These are phyloP conservation scores for Hippocampus abdominalis DNA, from an alignment of 2,113 vertebrate species.

Conservation along the genomic window DNA sequence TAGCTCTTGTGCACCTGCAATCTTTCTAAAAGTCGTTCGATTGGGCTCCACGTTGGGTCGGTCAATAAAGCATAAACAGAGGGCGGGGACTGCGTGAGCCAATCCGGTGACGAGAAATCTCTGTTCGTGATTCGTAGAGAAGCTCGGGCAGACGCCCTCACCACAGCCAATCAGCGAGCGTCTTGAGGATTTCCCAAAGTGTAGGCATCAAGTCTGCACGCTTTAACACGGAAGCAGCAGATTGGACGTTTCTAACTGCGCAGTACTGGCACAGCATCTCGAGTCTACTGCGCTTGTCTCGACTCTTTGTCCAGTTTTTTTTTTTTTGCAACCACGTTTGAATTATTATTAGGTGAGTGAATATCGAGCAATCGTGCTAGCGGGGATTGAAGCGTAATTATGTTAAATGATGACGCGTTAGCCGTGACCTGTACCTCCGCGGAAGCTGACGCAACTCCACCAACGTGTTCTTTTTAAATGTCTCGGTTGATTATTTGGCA, in stretches of 20 bases:
- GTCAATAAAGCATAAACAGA: background rate
- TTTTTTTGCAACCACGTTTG: background rate
- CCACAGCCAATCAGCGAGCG: conserved; percentile 55
- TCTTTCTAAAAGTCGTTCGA: conserved; percentile 2
- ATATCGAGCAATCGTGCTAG: fast-evolving
- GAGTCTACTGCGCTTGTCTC: no score
- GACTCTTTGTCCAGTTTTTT: background rate
- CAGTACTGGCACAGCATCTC: background rate
- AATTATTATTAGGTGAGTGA: conserved; percentile 45
- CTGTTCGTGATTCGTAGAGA: conserved; percentile 21
- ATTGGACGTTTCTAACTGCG: background rate
- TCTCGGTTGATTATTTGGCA: background rate
- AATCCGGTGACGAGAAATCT: conserved; percentile 19
- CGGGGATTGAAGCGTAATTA: fast-evolving
- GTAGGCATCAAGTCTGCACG: background rate
- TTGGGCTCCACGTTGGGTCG: conserved; percentile 10
- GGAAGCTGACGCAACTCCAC: conserved; percentile 47
- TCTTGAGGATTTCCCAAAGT: conserved; percentile 9
- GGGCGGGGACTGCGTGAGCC: background rate
- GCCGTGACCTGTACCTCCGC: background rate
- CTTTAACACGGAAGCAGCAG: conserved; percentile 3
- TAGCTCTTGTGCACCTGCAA: background rate
- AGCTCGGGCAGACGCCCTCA: conserved; percentile 48
- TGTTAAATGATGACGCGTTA: fast-evolving
- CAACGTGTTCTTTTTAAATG: background rate